Percentiles rank a stretch among this genome's conserved stretches.
Evolutionary conservation across 2,797 vertebrate species (phyloP).

Genomic region (Eremophila alpestris): DNA sequence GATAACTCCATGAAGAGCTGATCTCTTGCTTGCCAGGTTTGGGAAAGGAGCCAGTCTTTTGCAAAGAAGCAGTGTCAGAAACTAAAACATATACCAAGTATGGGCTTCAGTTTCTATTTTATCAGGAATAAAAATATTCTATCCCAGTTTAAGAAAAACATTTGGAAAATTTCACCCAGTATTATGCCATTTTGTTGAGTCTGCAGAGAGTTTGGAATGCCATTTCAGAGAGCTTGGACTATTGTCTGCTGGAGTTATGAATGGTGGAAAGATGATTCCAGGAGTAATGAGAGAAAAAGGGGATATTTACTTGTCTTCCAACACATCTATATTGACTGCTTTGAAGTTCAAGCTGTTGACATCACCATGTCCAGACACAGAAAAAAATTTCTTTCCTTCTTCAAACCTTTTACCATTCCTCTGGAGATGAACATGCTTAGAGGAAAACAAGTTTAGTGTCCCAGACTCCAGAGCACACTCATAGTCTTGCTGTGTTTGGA

Average conservation of each 20-base stretch:
- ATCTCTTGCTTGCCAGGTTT: background rate
- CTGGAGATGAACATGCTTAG: background rate
- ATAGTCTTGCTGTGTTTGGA: background rate
- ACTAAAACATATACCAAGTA: background rate
- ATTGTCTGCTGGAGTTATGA: background rate
- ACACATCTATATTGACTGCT: background rate
- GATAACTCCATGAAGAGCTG: background rate
- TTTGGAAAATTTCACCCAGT: background rate
- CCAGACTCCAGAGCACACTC: background rate
- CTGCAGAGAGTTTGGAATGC: background rate
- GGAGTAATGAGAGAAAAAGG: background rate
- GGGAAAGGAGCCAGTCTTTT: background rate
- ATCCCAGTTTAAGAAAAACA: background rate
- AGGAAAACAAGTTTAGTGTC: background rate
- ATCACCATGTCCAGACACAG: background rate
- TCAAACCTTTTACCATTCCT: background rate
- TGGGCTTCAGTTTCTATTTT: background rate
- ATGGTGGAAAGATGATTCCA: background rate
- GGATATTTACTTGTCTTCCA: background rate
- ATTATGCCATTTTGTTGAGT: background rate
- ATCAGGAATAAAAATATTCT: background rate
- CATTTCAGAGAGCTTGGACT: background rate
- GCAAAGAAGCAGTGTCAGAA: background rate
- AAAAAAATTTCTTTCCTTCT: background rate
- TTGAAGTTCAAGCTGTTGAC: background rate